Base-by-base conservation (phyloP, 2,797 vertebrate genomes). In the Acanthiza pusilla region DNA sequence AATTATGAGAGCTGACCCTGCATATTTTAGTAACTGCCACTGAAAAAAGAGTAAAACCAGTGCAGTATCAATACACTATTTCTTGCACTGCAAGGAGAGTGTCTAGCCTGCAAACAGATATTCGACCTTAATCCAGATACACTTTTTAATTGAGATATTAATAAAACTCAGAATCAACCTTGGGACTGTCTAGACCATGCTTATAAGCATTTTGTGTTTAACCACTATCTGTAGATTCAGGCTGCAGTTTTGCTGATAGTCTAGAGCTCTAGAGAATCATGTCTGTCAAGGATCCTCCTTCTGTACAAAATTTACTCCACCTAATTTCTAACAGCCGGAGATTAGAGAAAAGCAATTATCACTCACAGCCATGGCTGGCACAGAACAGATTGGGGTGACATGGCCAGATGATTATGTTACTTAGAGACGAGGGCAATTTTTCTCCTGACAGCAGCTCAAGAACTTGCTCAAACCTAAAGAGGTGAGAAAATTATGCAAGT, bases 311-410 rank as follows among this genome's bases (percentile, higher is more conserved):
- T 68, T 71, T 68, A 88, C 32, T 57, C 34, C 34, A n/a, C 20
- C 60, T 92, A 80, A 88, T 88, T 89, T 88, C 77, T 81, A 93
- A 50, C 70, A 93, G 80, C 60, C 0, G 0, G 80, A 91, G 57
- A 88, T 57, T 57, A 84, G 58, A 88, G 75, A 93, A 82, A 89
- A 78, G 5, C 18, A 78, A 54, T 90, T 93, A 91, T 88, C 83
- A 62, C 74, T 89, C 74, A 53, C 85, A 84, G 79, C 71, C 43
- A 48, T 66, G 81, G 16, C 55, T 91, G 67, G 61, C 63, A 76
- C 12, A 82, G 80, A 84, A 92, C 84, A 93, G 89, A 79, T 60
- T 91, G 91, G 23, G 21, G 70, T 93, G 80, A 63, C 51, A 91
- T 43, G 80, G 66, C 20, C 80, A 93, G 68, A 85, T 43, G 63